Conservation (phyloP, 1,140 invertebrate species). For the Antheraea pernyi region DNA sequence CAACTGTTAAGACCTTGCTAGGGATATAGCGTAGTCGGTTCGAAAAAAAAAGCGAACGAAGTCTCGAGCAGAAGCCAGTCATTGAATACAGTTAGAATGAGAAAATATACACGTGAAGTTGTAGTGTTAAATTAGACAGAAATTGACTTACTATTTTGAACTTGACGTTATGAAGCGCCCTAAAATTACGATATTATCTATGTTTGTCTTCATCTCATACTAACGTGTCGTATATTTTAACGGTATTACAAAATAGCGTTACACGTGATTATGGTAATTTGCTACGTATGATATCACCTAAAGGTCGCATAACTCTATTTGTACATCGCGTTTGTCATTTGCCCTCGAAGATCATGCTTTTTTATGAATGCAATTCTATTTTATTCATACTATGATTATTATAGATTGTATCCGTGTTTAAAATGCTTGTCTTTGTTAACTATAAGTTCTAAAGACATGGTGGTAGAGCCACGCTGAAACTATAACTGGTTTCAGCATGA, state of each 20-base stretch:
- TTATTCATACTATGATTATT: neutral
- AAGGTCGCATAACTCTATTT: neutral
- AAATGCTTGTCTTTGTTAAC: neutral
- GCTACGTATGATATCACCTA: neutral
- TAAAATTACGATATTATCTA: neutral
- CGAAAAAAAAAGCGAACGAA: too few species aligned
- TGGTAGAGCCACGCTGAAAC: too few species aligned
- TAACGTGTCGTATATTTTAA: neutral
- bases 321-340: neutral
- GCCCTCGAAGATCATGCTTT: neutral
- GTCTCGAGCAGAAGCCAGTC: too few species aligned
- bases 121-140: too few species aligned
- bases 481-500: too few species aligned
- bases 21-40: too few species aligned
- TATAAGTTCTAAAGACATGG: neutral
- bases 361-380: neutral
- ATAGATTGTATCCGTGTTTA: neutral
- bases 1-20: too few species aligned
- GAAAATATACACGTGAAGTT: too few species aligned
- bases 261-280: neutral
- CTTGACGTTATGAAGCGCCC: neutral
- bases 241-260: neutral
- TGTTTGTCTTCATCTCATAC: neutral
- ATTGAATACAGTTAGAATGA: too few species aligned
- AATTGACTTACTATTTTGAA: neutral